Evolutionary conservation across 1,140 invertebrate genomes (phyloP).

Genomic region (Bombus breviceps): DNA sequence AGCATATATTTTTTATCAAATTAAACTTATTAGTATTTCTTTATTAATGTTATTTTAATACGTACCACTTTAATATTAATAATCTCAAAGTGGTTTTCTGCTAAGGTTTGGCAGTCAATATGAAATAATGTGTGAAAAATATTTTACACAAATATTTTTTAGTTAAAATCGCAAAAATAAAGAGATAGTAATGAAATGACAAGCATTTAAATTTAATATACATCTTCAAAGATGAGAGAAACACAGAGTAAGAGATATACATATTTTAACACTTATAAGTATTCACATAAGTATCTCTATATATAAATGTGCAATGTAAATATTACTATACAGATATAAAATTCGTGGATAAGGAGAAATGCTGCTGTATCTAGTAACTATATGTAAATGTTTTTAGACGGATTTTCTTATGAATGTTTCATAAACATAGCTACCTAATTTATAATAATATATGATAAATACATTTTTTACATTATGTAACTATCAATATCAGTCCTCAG

Average conservation of each 20-base stretch:
- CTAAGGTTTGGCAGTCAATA: neutral
- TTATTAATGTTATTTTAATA: constrained; percentile 16
- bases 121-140: constrained; percentile 22
- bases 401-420: constrained; percentile 55
- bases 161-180: constrained; percentile 5
- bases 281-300: constrained; percentile 37
- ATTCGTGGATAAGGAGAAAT: constrained; percentile 38
- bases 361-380: constrained; percentile 65
- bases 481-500: constrained; percentile 32
- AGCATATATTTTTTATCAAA: constrained; percentile 37
- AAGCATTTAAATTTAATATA: constrained; percentile 28
- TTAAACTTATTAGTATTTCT: constrained; percentile 20
- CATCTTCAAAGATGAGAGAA: constrained; percentile 19
- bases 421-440: constrained; percentile 54
- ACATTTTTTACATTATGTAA: constrained; percentile 18
- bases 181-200: neutral
- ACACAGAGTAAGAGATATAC: constrained; percentile 32
- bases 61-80: constrained; percentile 3
- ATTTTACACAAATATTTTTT: constrained; percentile 33
- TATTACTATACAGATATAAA: constrained; percentile 52
- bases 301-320: constrained; percentile 59
- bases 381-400: constrained; percentile 52
- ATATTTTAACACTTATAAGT: constrained; percentile 44
- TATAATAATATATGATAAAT: constrained; percentile 49
- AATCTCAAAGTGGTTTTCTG: constrained; percentile 15